Evolutionary conservation across 2,888 invertebrate species (phyloP).

Genomic region (Platerodrilus igneus): DNA sequence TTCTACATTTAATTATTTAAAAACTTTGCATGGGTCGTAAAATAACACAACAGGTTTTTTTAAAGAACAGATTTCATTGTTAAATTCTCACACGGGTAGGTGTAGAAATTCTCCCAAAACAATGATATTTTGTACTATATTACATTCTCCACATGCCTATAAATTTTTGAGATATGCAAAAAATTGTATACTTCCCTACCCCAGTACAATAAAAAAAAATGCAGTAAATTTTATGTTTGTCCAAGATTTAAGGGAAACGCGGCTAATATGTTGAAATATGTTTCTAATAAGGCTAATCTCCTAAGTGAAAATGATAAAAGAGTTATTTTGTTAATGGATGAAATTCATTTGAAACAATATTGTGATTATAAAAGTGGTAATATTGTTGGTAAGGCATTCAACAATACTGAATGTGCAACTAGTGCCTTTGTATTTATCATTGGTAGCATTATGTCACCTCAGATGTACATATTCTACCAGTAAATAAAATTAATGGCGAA

Average conservation of each 20-base stretch:
- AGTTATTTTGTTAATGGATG: too few species aligned
- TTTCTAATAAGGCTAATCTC: slow-evolving; percentile 9
- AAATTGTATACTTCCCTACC: slow-evolving; percentile 16
- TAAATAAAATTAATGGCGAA: slow-evolving; percentile 13
- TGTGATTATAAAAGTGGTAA: too few species aligned
- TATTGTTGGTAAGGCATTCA: too few species aligned
- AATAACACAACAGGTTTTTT: too few species aligned
- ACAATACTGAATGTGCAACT: slow-evolving; percentile 15
- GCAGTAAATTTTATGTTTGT: slow-evolving; percentile 3
- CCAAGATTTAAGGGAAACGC: slow-evolving; percentile 3
- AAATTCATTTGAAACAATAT: too few species aligned
- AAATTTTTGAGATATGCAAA: slow-evolving; percentile 21
- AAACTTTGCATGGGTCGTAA: too few species aligned
- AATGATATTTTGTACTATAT: slow-evolving; percentile 6
- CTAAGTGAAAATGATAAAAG: slow-evolving; percentile 15
- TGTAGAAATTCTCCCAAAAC: too few species aligned
- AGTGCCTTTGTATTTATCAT: slow-evolving; percentile 25
- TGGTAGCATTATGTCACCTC: slow-evolving; percentile 18
- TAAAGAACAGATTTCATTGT: too few species aligned
- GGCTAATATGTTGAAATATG: slow-evolving; percentile 11
- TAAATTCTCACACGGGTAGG: too few species aligned
- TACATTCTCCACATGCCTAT: slow-evolving; percentile 21
- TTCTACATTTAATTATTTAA: too few species aligned
- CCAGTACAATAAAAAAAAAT: slow-evolving; percentile 16
- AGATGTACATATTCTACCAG: slow-evolving; percentile 27